Conservation (phyloP, 2,797 vertebrate species). For the Falco concolor region DNA sequence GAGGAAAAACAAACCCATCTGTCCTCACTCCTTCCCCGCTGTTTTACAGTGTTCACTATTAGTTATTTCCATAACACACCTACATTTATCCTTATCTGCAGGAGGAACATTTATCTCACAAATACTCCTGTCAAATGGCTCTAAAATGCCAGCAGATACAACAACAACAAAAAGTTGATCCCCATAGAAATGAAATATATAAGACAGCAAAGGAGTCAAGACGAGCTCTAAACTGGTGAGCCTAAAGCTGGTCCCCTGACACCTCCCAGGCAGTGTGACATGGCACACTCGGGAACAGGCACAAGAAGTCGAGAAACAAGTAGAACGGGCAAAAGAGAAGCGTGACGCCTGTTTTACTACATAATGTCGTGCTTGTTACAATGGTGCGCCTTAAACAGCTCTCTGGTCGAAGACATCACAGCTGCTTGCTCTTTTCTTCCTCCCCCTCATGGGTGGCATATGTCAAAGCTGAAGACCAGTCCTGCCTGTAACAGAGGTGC, state of each 20-base stretch:
- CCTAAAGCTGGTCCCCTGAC: neutral
- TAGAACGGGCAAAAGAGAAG: neutral
- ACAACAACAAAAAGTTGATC: neutral
- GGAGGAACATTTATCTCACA: slow-evolving; percentile 5
- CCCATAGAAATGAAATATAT: neutral
- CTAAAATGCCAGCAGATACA: neutral
- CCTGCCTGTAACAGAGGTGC: neutral
- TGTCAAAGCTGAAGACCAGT: neutral
- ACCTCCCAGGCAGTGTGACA: accelerated
- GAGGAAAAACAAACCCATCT: slow-evolving; percentile 54
- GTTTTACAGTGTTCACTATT: slow-evolving; percentile 32
- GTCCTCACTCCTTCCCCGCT: slow-evolving; percentile 14
- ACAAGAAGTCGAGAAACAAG: neutral
- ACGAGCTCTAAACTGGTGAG: neutral
- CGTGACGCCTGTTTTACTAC: neutral
- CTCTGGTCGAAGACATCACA: neutral
- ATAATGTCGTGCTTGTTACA: neutral
- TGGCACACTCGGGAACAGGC: neutral
- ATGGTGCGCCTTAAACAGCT: neutral
- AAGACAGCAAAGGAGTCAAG: neutral
- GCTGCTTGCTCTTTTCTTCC: neutral
- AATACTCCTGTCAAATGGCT: neutral
- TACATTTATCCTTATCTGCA: slow-evolving; percentile 5
- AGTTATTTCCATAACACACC: slow-evolving; percentile 31
- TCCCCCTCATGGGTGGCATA: neutral